A percentile compares a stretch with the other conserved stretches of the same genome.
phyloP scores from a whole-genome alignment of 2,113 vertebrate genomes.

The Lagenorhynchus albirostris region DNA sequence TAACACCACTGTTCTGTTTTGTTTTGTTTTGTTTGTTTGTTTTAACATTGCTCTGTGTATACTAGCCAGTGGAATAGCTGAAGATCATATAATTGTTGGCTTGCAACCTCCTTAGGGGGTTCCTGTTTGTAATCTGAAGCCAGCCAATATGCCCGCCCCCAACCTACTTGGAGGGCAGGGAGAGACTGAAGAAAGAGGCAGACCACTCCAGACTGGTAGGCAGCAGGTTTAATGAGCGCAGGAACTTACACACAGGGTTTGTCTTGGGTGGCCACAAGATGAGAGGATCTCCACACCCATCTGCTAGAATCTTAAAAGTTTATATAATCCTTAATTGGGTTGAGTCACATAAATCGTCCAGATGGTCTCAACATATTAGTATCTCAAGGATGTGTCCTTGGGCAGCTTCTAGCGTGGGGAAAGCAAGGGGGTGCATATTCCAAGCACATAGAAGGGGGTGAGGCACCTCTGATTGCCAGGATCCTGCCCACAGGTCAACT shows the following conservation, averaged over 20 bases:
- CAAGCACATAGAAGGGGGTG: not conserved
- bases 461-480: not conserved
- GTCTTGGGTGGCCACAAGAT: too few relatives aligned
- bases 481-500: not conserved
- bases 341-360: not conserved
- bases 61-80: not conserved
- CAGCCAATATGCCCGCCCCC: too few relatives aligned
- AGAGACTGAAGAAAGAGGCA: too few relatives aligned
- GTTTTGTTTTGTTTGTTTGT: not conserved
- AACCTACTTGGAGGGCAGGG: too few relatives aligned
- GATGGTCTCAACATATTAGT: not conserved
- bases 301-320: not conserved
- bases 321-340: not conserved
- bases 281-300: not conserved
- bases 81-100: not conserved
- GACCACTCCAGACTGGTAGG: too few relatives aligned
- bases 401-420: not conserved
- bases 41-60: not conserved
- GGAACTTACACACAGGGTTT: too few relatives aligned
- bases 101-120: too few relatives aligned
- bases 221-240: too few relatives aligned
- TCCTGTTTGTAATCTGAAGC: too few relatives aligned
- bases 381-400: not conserved
- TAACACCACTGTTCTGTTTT: not conserved
- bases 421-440: not conserved